These are phyloP conservation scores for Leptopterna dolabrata DNA, from an alignment of 2,888 invertebrate species.

Conservation along the genomic window DNA sequence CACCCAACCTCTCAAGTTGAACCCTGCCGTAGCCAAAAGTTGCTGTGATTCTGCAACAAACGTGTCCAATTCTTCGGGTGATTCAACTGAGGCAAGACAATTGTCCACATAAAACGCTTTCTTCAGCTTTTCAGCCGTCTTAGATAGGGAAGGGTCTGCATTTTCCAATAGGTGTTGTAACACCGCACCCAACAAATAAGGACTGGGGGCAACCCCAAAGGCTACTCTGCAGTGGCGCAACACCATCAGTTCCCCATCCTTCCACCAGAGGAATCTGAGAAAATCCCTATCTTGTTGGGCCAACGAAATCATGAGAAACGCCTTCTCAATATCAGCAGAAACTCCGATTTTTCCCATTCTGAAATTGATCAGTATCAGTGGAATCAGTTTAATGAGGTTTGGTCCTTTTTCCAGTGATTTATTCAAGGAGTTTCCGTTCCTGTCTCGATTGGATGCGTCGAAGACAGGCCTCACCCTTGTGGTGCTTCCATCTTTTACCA, in stretches of 20 bases:
- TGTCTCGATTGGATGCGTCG: slow-evolving; percentile 3
- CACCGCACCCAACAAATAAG: slow-evolving; percentile 57
- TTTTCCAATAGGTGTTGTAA: slow-evolving; percentile 51
- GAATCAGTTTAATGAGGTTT: slow-evolving; percentile 62
- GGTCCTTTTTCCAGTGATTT: slow-evolving; percentile 61
- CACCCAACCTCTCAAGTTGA: slow-evolving; percentile 27
- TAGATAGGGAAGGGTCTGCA: neutral
- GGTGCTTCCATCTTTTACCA: neutral
- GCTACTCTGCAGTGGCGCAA: slow-evolving; percentile 50
- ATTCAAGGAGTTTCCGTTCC: slow-evolving; percentile 59
- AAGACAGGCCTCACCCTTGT: neutral
- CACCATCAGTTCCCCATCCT: slow-evolving; percentile 33
- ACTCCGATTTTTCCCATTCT: slow-evolving; percentile 60
- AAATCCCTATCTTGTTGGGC: slow-evolving; percentile 7
- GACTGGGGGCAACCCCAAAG: slow-evolving; percentile 48
- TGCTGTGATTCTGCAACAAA: slow-evolving; percentile 20
- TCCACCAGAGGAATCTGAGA: slow-evolving; percentile 39
- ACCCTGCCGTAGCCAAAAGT: neutral
- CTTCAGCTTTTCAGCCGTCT: slow-evolving; percentile 33
- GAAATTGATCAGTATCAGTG: slow-evolving; percentile 60
- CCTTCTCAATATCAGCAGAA: slow-evolving; percentile 59
- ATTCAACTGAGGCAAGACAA: slow-evolving; percentile 34
- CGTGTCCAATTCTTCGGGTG: slow-evolving; percentile 1
- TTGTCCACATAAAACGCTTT: slow-evolving; percentile 55
- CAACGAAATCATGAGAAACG: slow-evolving; percentile 53